Evolutionary conservation across 2,797 vertebrate genomes (phyloP).

Genomic region (Prunella strophiata): DNA sequence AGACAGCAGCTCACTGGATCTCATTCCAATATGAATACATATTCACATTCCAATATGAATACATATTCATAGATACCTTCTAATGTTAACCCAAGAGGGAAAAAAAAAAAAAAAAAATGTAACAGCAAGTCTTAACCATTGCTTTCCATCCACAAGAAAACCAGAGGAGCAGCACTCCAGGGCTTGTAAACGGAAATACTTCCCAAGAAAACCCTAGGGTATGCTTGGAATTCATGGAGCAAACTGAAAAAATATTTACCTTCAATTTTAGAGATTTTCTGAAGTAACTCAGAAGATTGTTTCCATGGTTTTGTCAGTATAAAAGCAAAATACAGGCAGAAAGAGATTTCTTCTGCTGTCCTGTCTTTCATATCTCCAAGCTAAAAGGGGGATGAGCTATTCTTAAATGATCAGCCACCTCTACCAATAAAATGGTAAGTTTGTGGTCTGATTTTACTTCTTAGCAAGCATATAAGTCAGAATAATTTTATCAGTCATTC

Average conservation of each 20-base stretch:
- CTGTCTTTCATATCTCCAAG: neutral
- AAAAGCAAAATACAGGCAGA: neutral
- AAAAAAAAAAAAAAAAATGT: neutral
- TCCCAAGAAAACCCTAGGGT: neutral
- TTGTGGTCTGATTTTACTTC: neutral
- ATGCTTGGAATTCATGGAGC: neutral
- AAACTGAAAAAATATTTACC: neutral
- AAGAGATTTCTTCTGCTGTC: neutral
- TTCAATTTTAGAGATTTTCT: neutral
- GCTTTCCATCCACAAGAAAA: neutral
- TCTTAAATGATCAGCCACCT: neutral
- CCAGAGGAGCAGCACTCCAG: neutral
- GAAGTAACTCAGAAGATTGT: neutral
- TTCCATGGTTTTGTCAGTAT: neutral
- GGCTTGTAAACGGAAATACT: neutral
- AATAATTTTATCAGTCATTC: neutral
- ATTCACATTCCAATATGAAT: neutral
- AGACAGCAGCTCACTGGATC: neutral
- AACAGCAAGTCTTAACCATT: neutral
- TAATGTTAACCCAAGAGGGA: neutral
- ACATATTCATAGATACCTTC: neutral
- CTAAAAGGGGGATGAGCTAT: neutral
- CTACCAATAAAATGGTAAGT: neutral
- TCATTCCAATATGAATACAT: neutral
- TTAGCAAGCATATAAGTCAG: neutral